Conservation (phyloP, 2,797 vertebrate genomes). For the Anguilla pacifica region DNA sequence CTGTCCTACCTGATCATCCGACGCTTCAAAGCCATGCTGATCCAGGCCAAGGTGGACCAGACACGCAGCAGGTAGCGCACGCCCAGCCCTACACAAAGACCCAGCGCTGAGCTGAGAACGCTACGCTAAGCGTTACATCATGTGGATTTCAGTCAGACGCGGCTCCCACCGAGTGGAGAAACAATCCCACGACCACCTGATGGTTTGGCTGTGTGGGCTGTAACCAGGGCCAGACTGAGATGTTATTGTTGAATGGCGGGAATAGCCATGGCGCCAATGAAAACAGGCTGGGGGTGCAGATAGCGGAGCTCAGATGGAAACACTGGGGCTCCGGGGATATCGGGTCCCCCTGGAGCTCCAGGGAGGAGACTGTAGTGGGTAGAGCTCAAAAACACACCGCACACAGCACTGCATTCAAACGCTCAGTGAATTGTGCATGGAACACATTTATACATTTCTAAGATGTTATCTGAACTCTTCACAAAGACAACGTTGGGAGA, state of each 20-base stretch:
- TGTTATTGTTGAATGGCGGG: slow-evolving; percentile 33
- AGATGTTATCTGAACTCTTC: background rate
- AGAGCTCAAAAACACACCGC: slow-evolving; percentile 12
- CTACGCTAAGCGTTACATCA: background rate
- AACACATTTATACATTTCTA: background rate
- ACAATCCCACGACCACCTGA: background rate
- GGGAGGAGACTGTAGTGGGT: slow-evolving; percentile 5
- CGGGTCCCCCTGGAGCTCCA: background rate
- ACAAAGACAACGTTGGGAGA: background rate
- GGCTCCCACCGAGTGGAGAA: background rate
- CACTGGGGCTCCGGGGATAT: background rate
- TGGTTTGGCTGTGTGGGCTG: background rate
- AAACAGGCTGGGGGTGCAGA: slow-evolving; percentile 36
- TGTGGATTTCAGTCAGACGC: background rate
- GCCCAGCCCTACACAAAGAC: background rate
- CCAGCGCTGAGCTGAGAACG: background rate
- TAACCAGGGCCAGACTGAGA: background rate
- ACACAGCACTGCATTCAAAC: background rate
- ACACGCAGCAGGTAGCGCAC: slow-evolving; percentile 83
- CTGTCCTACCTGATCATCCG: slow-evolving; percentile 73
- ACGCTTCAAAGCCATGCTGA: slow-evolving; percentile 77
- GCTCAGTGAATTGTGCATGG: background rate
- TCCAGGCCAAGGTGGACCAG: slow-evolving; percentile 85
- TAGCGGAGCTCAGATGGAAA: slow-evolving; percentile 24
- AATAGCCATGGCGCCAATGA: slow-evolving; percentile 34